phyloP scores from a whole-genome alignment of 1,140 invertebrate species.

The Tetragonula clypearis region DNA sequence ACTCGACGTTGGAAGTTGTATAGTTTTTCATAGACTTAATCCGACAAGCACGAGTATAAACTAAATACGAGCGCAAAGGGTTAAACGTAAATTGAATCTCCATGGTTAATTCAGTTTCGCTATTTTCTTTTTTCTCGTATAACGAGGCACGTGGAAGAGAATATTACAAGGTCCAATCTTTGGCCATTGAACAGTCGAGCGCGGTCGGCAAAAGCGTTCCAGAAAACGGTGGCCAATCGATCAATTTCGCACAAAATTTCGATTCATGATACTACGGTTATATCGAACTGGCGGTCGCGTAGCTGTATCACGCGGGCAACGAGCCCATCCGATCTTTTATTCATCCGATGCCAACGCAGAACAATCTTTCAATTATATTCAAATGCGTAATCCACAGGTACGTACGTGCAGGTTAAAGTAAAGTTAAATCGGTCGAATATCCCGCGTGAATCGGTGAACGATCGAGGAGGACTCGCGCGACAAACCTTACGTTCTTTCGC shows the following conservation, averaged over 20 bases:
- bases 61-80: no score
- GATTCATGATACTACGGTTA: not conserved
- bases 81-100: conserved; percentile 17
- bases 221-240: not conserved
- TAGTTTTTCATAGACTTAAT: no score
- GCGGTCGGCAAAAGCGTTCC: not conserved
- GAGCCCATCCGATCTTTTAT: not conserved
- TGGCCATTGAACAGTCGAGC: not conserved
- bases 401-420: not conserved
- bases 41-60: no score
- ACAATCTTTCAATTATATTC: no score
- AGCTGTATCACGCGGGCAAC: not conserved
- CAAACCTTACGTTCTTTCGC: no score
- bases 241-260: conserved; percentile 1
- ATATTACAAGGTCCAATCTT: not conserved
- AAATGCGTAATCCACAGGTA: no score
- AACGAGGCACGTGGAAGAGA: not conserved
- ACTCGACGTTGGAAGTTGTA: no score
- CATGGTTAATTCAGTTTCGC: conserved; percentile 5
- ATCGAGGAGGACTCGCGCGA: no score
- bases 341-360: not conserved
- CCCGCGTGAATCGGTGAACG: no score
- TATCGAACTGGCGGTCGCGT: not conserved
- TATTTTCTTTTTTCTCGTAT: not conserved
- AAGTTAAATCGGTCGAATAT: no score